phyloP scores from a whole-genome alignment of 2,888 invertebrate species.

The Eristalis arbustorum region DNA sequence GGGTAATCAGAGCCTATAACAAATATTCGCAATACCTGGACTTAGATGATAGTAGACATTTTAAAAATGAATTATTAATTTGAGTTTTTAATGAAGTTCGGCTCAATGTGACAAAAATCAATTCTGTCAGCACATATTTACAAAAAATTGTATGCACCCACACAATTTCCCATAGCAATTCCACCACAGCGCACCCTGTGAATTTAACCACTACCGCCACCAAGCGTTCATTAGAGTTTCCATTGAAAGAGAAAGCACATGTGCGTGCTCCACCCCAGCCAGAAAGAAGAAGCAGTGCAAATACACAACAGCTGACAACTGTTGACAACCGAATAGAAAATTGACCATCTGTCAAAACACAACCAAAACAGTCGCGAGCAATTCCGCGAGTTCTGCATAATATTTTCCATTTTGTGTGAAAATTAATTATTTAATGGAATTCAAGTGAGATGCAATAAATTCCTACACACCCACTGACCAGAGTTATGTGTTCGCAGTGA shows the following conservation, averaged over 20 bases:
- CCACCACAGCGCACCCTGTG: slow-evolving; percentile 7
- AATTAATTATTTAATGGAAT: neutral
- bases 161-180: too few relatives aligned
- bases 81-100: too few relatives aligned
- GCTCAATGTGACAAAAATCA: too few relatives aligned
- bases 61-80: too few relatives aligned
- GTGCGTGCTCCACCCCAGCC: neutral
- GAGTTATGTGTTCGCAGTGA: neutral
- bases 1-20: too few relatives aligned
- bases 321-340: slow-evolving; percentile 17
- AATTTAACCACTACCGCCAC: slow-evolving; percentile 7
- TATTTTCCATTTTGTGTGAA: neutral
- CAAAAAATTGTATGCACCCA: too few relatives aligned
- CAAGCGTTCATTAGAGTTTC: neutral
- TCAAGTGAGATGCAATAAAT: neutral
- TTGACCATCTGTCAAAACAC: slow-evolving; percentile 16
- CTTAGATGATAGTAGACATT: too few relatives aligned
- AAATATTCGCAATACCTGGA: too few relatives aligned
- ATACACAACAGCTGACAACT: slow-evolving; percentile 34
- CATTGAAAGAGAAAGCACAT: neutral
- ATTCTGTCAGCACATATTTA: too few relatives aligned
- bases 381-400: neutral
- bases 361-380: slow-evolving; percentile 34
- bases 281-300: slow-evolving; percentile 6
- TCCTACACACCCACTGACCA: neutral